Percentiles rank a stretch among this genome's conserved stretches.
phyloP scores from a whole-genome alignment of 2,113 vertebrate species.

The Mustela lutreola region DNA sequence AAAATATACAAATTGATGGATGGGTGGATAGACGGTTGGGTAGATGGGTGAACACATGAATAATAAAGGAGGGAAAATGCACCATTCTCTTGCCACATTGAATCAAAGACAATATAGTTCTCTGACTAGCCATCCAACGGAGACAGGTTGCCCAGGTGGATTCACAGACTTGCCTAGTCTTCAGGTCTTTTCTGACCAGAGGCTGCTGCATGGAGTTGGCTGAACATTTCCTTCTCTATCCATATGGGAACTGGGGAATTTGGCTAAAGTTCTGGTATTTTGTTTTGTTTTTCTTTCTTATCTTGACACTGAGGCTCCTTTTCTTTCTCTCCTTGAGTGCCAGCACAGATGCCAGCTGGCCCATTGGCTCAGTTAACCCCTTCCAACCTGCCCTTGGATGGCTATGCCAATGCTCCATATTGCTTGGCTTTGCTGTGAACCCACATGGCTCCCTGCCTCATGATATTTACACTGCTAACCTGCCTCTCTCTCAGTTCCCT shows the following conservation, averaged over 20 bases:
- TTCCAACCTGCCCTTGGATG: conserved; percentile 63
- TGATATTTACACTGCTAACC: conserved; percentile 62
- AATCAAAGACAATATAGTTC: not conserved
- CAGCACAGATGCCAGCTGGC: conserved; percentile 80
- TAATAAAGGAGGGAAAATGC: not conserved
- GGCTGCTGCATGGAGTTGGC: conserved; percentile 27
- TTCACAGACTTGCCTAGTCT: conserved; percentile 23
- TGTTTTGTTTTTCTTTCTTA: conserved; percentile 80
- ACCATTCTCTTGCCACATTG: conserved; percentile 19
- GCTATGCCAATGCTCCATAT: conserved; percentile 71
- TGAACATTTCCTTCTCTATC: conserved; percentile 49
- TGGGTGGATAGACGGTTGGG: not conserved
- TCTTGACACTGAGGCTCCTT: conserved; percentile 77
- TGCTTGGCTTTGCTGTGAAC: conserved; percentile 67
- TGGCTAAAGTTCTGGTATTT: conserved; percentile 81
- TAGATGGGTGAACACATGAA: not conserved
- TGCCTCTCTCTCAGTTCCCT: conserved; percentile 47
- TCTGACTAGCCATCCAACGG: not conserved
- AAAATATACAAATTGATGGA: conserved; percentile 27
- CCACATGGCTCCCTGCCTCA: conserved; percentile 70
- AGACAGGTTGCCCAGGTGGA: conserved; percentile 34
- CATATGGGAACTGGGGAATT: conserved; percentile 59
- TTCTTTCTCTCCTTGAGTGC: conserved; percentile 74
- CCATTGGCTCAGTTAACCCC: conserved; percentile 77
- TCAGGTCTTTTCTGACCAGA: conserved; percentile 60